Conservation (phyloP, 2,113 vertebrate genomes). For the Microtus montanus region DNA sequence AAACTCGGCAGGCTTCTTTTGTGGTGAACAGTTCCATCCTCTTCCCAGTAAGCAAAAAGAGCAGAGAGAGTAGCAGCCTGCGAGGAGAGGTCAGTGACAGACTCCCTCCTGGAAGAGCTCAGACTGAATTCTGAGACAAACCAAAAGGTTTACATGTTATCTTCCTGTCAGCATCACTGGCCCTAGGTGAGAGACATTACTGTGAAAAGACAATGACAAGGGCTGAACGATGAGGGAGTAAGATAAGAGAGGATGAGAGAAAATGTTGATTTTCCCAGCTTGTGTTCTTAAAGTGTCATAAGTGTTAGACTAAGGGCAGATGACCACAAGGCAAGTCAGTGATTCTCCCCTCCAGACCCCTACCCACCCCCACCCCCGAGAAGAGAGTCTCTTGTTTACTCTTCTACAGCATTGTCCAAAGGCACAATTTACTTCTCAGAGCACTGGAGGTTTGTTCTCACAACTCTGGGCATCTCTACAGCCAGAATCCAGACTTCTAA, state of each 20-base stretch:
- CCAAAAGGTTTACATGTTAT: not conserved
- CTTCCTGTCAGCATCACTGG: not conserved
- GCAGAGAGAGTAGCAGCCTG: not conserved
- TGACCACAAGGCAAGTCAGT: not conserved
- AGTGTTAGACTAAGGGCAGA: not conserved
- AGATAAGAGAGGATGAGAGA: not conserved
- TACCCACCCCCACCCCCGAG: not conserved
- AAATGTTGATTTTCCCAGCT: not conserved
- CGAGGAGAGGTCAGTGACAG: not conserved
- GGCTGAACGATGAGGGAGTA: not conserved
- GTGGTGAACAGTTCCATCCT: not conserved
- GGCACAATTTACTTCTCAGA: not conserved
- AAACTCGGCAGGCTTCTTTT: conserved; percentile 13
- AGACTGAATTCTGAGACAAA: not conserved
- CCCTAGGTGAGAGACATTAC: not conserved
- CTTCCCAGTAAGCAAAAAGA: not conserved
- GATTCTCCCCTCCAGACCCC: too few species aligned
- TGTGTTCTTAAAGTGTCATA: conserved; percentile 31
- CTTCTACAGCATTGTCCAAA: not conserved
- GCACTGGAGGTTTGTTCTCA: not conserved
- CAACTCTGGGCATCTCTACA: not conserved
- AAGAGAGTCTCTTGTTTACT: not conserved
- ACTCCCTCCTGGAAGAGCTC: not conserved
- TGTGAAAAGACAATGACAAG: not conserved
- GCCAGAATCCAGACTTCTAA: conserved; percentile 29